Evolutionary conservation across 2,113 vertebrate genomes (phyloP).

Genomic region (Nibea coibor): DNA sequence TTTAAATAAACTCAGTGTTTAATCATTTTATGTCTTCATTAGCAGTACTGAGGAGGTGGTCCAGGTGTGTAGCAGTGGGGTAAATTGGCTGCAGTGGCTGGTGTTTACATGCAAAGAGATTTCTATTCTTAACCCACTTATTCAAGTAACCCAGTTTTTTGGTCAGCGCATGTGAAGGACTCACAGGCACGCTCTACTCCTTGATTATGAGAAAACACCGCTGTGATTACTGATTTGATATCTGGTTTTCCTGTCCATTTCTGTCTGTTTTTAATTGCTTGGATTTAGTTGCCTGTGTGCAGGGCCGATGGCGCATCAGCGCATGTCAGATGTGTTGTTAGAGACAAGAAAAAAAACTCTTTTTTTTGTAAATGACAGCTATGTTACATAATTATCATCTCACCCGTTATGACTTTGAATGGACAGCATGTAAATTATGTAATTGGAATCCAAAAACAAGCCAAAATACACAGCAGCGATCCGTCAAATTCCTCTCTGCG

Average conservation of each 20-base stretch:
- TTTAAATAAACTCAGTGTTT: constrained; percentile 65
- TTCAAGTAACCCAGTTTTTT: constrained; percentile 57
- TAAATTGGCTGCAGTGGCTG: constrained; percentile 50
- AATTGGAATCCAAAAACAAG: background rate
- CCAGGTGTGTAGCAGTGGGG: constrained; percentile 64
- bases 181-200: background rate
- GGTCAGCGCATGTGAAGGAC: constrained; percentile 33
- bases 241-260: background rate
- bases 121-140: constrained; percentile 59
- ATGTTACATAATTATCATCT: background rate
- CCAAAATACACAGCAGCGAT: background rate
- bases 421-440: background rate
- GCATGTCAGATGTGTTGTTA: constrained; percentile 3
- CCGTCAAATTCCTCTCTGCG: background rate
- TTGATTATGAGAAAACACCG: background rate
- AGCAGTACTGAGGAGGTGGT: constrained; percentile 60
- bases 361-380: background rate
- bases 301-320: background rate
- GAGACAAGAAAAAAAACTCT: background rate
- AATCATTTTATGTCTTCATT: constrained; percentile 64
- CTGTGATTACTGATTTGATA: background rate
- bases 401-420: background rate
- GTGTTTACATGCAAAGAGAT: constrained; percentile 56
- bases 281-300: background rate
- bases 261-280: background rate